Conservation (phyloP, 2,113 vertebrate species). For the Bostrychus sinensis region DNA sequence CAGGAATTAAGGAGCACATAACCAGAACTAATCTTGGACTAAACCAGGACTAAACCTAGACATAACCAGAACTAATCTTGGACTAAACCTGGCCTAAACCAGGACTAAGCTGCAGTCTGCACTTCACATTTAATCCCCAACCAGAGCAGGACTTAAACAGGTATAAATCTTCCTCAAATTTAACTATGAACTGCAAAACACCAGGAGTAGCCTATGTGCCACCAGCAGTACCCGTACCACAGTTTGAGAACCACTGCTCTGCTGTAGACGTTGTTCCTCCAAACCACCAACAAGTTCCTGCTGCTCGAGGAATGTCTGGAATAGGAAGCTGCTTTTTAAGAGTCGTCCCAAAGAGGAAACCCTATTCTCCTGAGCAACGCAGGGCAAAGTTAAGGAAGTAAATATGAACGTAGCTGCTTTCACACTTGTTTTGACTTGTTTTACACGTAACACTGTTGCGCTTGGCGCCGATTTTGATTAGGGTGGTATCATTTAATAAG, state of each 20-base stretch:
- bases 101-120: too few species aligned
- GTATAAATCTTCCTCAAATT: too few species aligned
- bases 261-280: background rate
- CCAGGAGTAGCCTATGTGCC: too few species aligned
- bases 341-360: background rate
- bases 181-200: too few species aligned
- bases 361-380: background rate
- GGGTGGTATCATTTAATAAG: background rate
- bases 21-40: too few species aligned
- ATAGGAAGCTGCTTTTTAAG: background rate
- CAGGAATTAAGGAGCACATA: too few species aligned
- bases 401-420: background rate
- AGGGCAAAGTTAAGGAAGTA: background rate
- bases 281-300: background rate
- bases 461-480: background rate
- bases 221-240: too few species aligned
- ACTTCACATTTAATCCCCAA: too few species aligned
- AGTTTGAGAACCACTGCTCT: background rate
- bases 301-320: background rate
- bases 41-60: too few species aligned
- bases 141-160: too few species aligned
- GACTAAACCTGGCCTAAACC: too few species aligned
- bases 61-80: too few species aligned
- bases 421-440: background rate
- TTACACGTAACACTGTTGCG: background rate